These are phyloP conservation scores for Pluvialis apricaria DNA, from an alignment of 2,113 vertebrate genomes.

Conservation along the genomic window DNA sequence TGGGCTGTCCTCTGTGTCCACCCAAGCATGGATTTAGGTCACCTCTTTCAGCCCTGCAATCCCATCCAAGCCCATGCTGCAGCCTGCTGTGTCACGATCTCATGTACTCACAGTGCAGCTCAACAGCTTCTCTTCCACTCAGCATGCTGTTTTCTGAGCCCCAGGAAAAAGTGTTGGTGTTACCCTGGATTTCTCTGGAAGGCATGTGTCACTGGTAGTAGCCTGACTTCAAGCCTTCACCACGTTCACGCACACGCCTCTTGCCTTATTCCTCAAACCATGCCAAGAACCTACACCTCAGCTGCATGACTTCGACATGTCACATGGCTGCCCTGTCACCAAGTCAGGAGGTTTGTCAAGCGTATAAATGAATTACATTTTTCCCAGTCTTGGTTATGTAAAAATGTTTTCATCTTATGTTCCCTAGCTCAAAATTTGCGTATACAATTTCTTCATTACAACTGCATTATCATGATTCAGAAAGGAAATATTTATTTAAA, in stretches of 20 bases:
- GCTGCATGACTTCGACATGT: neutral
- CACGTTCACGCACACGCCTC: fast-evolving
- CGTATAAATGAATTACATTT: neutral
- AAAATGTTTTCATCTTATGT: neutral
- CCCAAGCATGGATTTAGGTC: neutral
- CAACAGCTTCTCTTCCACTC: neutral
- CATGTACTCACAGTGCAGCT: neutral
- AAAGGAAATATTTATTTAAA: neutral
- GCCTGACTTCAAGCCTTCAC: neutral
- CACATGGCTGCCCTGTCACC: neutral
- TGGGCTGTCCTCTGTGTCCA: neutral
- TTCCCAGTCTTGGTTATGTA: neutral
- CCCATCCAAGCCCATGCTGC: neutral
- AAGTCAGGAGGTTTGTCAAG: neutral
- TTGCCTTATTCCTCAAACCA: neutral
- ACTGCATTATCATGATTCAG: neutral
- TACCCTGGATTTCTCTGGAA: neutral
- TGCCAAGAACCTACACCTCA: neutral
- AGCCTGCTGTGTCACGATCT: neutral
- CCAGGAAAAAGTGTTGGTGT: neutral
- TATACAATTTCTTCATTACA: neutral
- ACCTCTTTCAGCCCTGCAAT: neutral
- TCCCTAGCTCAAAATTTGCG: neutral
- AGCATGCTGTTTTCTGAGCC: neutral
- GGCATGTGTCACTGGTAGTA: neutral